A percentile compares a stretch with the other conserved stretches of the same genome.
phyloP scores from a whole-genome alignment of 2,888 invertebrate species.

The Gasteruption jaculator region DNA sequence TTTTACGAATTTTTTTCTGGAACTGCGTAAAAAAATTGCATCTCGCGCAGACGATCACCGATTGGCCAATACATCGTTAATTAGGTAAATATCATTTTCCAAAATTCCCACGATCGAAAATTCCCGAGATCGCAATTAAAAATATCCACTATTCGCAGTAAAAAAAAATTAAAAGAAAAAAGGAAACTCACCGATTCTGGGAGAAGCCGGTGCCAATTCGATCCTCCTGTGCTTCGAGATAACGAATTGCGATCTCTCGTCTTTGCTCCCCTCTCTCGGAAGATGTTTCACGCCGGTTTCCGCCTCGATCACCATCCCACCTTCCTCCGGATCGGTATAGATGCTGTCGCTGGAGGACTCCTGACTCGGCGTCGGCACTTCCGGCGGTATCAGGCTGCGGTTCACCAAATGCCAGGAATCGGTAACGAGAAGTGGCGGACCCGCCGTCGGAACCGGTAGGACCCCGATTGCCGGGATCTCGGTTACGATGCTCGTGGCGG shows the following conservation, averaged over 20 bases:
- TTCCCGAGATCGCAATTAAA: too few relatives aligned
- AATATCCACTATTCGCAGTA: too few relatives aligned
- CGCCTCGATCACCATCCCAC: conserved; percentile 52
- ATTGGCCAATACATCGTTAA: too few relatives aligned
- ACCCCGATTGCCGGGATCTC: conserved; percentile 25
- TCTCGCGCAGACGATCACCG: too few relatives aligned
- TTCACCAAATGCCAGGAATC: conserved; percentile 50
- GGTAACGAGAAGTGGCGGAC: conserved; percentile 44
- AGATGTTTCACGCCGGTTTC: conserved; percentile 33
- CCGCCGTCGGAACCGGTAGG: conserved; percentile 26
- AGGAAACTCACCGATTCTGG: conserved; percentile 27
- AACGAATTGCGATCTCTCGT: conserved; percentile 57
- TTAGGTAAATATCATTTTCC: too few relatives aligned
- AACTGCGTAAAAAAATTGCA: too few relatives aligned
- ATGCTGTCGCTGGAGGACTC: conserved; percentile 69
- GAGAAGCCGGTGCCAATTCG: conserved; percentile 55
- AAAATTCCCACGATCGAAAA: too few relatives aligned
- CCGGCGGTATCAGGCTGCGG: conserved; percentile 35
- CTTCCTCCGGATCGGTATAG: conserved; percentile 64
- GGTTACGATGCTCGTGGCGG: conserved; percentile 15
- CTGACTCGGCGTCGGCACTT: conserved; percentile 51
- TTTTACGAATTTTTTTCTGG: too few relatives aligned
- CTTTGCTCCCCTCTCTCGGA: too few relatives aligned
- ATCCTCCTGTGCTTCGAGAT: conserved; percentile 61
- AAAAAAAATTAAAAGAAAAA: conserved; percentile 8